phyloP scores from a whole-genome alignment of 2,888 invertebrate species.

The Terebella lapidaria region DNA sequence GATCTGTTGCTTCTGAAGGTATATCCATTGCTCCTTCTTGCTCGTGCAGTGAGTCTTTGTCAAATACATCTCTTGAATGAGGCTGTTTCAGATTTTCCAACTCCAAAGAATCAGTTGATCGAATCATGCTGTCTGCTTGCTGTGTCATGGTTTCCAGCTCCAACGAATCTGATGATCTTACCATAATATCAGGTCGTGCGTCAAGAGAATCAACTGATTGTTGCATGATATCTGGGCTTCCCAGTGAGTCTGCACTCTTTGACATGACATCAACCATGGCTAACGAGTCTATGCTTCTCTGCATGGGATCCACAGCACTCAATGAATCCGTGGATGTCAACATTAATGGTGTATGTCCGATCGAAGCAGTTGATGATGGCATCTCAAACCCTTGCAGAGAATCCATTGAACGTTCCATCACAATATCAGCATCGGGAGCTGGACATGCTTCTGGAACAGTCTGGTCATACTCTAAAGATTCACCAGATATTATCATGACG shows the following conservation, averaged over 20 bases:
- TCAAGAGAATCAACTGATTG: constrained; percentile 6
- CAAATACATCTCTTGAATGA: constrained; percentile 6
- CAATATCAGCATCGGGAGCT: not conserved
- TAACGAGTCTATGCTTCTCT: not conserved
- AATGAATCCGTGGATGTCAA: not conserved
- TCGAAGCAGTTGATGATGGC: not conserved
- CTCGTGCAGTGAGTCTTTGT: constrained; percentile 29
- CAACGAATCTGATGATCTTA: constrained; percentile 29
- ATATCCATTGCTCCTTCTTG: constrained; percentile 35
- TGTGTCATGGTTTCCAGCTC: constrained; percentile 19
- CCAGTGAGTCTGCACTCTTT: constrained; percentile 36
- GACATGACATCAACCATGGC: constrained; percentile 22
- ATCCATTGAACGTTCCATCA: not conserved
- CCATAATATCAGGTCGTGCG: constrained; percentile 17
- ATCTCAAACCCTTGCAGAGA: not conserved
- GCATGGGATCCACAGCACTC: not conserved
- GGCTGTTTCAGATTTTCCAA: constrained; percentile 9
- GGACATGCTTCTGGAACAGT: constrained; percentile 4
- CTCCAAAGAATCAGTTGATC: constrained; percentile 41
- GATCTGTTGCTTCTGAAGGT: constrained; percentile 37
- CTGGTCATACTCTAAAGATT: constrained; percentile 18
- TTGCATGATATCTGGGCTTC: constrained; percentile 9
- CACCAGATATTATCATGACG: constrained; percentile 30
- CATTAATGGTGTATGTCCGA: not conserved
- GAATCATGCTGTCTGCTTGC: constrained; percentile 31